Evolutionary conservation across 1,140 invertebrate species (phyloP).

Genomic region (Ooceraea biroi): DNA sequence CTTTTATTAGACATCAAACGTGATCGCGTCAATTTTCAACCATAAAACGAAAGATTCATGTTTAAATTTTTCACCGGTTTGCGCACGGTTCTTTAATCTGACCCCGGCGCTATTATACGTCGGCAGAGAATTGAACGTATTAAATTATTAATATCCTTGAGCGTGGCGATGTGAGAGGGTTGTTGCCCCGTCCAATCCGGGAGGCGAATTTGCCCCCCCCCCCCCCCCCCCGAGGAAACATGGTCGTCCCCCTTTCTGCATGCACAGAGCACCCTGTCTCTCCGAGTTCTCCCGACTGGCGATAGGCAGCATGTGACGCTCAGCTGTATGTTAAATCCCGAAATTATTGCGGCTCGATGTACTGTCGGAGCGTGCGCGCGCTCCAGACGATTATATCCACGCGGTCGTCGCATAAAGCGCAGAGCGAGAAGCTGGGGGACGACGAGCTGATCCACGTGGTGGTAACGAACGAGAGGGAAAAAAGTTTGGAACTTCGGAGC

Average conservation of each 20-base stretch:
- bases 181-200: conserved; percentile 72
- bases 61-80: neutral
- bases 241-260: conserved; percentile 54
- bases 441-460: conserved; percentile 49
- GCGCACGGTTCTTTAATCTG: neutral
- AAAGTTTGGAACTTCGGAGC: conserved; percentile 23
- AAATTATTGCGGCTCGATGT: conserved; percentile 78
- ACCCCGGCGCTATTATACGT: conserved; percentile 10
- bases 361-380: conserved; percentile 26
- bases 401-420: conserved; percentile 45
- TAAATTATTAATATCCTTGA: conserved; percentile 81
- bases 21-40: neutral
- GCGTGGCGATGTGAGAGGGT: conserved; percentile 67
- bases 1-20: no score
- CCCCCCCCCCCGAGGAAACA: conserved; percentile 78
- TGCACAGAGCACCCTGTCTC: conserved; percentile 16
- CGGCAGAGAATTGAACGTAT: conserved; percentile 77
- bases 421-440: conserved; percentile 2
- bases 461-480: conserved; percentile 13
- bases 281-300: conserved; percentile 54
- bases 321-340: conserved; percentile 82
- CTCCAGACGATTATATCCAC: conserved; percentile 59
- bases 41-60: no score
- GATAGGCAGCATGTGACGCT: conserved; percentile 77
- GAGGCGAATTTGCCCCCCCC: conserved; percentile 79